Conservation (phyloP, 2,888 invertebrate genomes). For the Cephus spinipes region DNA sequence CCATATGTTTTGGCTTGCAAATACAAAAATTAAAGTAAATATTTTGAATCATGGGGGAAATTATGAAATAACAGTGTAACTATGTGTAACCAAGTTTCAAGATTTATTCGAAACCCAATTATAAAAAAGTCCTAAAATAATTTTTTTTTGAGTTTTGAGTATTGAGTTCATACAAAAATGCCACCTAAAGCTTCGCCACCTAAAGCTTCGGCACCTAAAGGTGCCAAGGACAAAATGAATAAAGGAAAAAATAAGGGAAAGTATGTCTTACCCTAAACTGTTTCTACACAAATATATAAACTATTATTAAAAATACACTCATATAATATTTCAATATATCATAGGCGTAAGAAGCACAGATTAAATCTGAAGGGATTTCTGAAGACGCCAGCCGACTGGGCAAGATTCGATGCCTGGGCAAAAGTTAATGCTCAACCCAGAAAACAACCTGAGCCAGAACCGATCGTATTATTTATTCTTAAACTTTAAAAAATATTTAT, state of each 20-base stretch:
- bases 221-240: neutral
- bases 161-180: conserved; percentile 10
- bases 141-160: neutral
- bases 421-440: conserved; percentile 43
- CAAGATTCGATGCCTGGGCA: conserved; percentile 49
- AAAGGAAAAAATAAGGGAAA: conserved; percentile 19
- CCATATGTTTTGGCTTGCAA: conserved; percentile 4
- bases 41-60: neutral
- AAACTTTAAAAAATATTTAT: neutral
- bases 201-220: neutral
- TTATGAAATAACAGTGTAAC: neutral
- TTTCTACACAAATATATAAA: neutral
- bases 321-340: neutral
- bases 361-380: conserved; percentile 43
- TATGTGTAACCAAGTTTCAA: neutral
- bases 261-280: neutral
- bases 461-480: conserved; percentile 34
- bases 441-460: conserved; percentile 41
- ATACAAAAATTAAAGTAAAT: neutral
- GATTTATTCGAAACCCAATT: neutral
- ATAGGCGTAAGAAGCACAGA: conserved; percentile 20
- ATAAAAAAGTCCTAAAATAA: conserved; percentile 30
- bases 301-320: neutral
- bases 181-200: conserved; percentile 9
- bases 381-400: conserved; percentile 50